Base-by-base conservation (phyloP, 2,113 vertebrate species). In the Prinia subflava region DNA sequence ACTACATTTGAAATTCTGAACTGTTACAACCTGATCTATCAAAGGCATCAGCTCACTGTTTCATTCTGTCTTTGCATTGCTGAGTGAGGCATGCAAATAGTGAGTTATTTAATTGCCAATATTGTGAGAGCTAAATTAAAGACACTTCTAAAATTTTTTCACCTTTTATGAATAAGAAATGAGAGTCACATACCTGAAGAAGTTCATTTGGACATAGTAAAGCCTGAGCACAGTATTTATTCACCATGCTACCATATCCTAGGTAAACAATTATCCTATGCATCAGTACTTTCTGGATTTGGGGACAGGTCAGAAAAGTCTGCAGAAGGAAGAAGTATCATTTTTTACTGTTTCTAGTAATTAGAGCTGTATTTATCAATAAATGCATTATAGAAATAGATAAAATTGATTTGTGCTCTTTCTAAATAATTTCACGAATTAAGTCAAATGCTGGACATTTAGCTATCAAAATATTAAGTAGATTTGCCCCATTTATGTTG, bases 231-330 rank as follows among this genome's bases (percentile, higher is more conserved):
- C 98, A 99, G 87, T 97, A 91, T 94, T 98, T 99, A 92, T 98
- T 97, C 50, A 99, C 97, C 94, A 99, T 91, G 70, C 98, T 98
- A 27, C 99, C 98, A 42, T 99, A 99, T 24, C 95, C 95, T 63
- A 99, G 96, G 47, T 98, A 95, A 56, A 98, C 97, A n/a, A 97
- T 84, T 15, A 96, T 95, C 96, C 95, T 98, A 65, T 98, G 65
- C 24, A 95, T 23, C 8, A 9, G 21, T 16, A 79, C 47, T 39
- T 97, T 97, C 94, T 97, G 98, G 86, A 97, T 94, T 70, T 97
- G 97, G 10, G 98, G 96, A 63, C 98, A 97, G 28, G 57, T 89
- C 57, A 99, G 71, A 49, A 99, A 98, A 71, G 92, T 94, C 99
- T 99, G 93, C 19, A 92, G 78, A 83, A 86, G 35, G 35, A 64